phyloP scores from a whole-genome alignment of 1,140 invertebrate species.

The Drosophila ohnishii region DNA sequence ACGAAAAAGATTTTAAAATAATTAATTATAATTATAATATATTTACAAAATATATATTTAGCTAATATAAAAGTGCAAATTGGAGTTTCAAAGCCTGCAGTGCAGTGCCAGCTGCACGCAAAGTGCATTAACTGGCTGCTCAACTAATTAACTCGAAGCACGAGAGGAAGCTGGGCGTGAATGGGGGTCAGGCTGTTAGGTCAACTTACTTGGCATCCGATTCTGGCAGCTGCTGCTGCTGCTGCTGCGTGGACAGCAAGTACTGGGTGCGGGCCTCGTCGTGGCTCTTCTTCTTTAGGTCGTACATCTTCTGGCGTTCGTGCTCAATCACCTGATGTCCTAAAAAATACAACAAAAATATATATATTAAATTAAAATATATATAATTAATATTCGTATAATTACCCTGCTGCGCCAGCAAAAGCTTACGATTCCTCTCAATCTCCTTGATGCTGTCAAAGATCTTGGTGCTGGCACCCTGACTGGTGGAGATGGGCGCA shows the following conservation, averaged over 20 bases:
- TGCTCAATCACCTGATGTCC: constrained; percentile 95
- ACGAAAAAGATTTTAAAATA: neutral
- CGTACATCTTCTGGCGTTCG: constrained; percentile 92
- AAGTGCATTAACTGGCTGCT: constrained; percentile 41
- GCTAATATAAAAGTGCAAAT: neutral
- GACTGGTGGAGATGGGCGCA: constrained; percentile 87
- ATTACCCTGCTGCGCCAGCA: constrained; percentile 95
- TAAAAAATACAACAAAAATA: constrained; percentile 67
- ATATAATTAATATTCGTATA: neutral
- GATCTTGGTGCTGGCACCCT: constrained; percentile 90
- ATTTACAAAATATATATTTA: neutral
- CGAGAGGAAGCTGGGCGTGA: neutral
- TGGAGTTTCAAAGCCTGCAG: neutral
- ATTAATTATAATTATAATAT: constrained; percentile 1
- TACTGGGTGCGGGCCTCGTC: constrained; percentile 89
- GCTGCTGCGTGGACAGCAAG: constrained; percentile 60
- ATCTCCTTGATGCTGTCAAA: constrained; percentile 95
- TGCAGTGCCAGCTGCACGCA: constrained; percentile 32
- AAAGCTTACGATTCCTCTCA: constrained; percentile 92
- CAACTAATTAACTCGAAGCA: constrained; percentile 54
- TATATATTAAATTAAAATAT: neutral
- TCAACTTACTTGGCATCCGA: constrained; percentile 60
- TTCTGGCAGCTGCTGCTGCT: constrained; percentile 22
- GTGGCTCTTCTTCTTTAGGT: constrained; percentile 92
- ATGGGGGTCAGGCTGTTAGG: constrained; percentile 14